A percentile compares a stretch with the other conserved stretches of the same genome.
These are phyloP conservation scores for Hydrotaea diabolus DNA, from an alignment of 2,888 invertebrate species.

Conservation along the genomic window DNA sequence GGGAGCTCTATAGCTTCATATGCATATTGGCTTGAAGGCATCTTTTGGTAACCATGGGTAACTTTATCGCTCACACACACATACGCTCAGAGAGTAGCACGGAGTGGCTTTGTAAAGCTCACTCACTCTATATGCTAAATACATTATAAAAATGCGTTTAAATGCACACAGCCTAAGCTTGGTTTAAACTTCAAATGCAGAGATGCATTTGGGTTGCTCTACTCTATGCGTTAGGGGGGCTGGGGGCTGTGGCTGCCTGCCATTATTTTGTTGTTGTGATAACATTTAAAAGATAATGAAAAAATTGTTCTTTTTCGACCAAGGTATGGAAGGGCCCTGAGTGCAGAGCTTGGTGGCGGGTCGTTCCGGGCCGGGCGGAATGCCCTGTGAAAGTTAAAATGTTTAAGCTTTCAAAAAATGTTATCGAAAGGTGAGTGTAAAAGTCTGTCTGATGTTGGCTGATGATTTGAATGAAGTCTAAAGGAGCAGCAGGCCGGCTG, in stretches of 20 bases:
- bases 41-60: slow-evolving; percentile 65
- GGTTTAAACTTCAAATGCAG: slow-evolving; percentile 29
- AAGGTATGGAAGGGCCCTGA: slow-evolving; percentile 2
- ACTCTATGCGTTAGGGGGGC: too few relatives aligned
- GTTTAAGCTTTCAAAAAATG: slow-evolving; percentile 67
- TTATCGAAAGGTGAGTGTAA: slow-evolving; percentile 40
- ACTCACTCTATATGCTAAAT: slow-evolving; percentile 42
- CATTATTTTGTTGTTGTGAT: slow-evolving; percentile 57
- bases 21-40: slow-evolving; percentile 67
- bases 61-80: slow-evolving; percentile 7
- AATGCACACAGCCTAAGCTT: background rate
- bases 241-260: too few relatives aligned
- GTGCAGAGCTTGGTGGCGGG: too few relatives aligned
- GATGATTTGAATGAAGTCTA: background rate
- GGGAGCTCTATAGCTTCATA: slow-evolving; percentile 32
- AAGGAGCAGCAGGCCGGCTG: slow-evolving; percentile 10
- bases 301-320: background rate
- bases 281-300: slow-evolving; percentile 61
- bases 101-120: background rate
- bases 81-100: background rate
- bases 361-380: too few relatives aligned
- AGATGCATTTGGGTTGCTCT: slow-evolving; percentile 26
- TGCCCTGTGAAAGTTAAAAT: slow-evolving; percentile 46
- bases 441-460: too few relatives aligned
- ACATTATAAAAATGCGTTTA: slow-evolving; percentile 37